phyloP scores from a whole-genome alignment of 1,140 invertebrate species.

The Drosophila truncata region DNA sequence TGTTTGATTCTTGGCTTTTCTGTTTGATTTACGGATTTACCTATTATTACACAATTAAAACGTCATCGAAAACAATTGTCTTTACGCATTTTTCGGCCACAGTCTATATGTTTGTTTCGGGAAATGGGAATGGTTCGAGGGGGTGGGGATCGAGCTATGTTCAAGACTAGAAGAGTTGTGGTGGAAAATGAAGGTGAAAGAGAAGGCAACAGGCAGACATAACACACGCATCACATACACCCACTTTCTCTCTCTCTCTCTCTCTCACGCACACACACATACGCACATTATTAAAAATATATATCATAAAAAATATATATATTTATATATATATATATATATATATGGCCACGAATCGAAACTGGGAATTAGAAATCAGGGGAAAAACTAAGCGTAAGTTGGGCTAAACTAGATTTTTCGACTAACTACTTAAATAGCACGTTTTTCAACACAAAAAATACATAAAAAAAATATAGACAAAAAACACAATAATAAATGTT shows the following conservation, averaged over 20 bases:
- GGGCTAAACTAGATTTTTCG: conserved; percentile 74
- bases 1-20: conserved; percentile 47
- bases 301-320: conserved; percentile 13
- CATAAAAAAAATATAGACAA: not conserved
- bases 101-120: conserved; percentile 56
- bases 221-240: conserved; percentile 13
- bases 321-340: conserved; percentile 1
- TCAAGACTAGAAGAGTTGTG: conserved; percentile 60
- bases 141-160: conserved; percentile 20
- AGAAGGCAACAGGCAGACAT: conserved; percentile 25
- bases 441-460: conserved; percentile 27
- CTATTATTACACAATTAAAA: conserved; percentile 16
- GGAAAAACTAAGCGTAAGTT: conserved; percentile 35
- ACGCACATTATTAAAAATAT: conserved; percentile 28
- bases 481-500: conserved; percentile 15
- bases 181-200: conserved; percentile 24
- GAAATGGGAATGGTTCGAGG: not conserved
- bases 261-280: conserved; percentile 12
- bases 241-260: conserved; percentile 3
- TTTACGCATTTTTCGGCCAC: conserved; percentile 38
- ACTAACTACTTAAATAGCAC: conserved; percentile 76
- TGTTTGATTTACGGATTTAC: conserved; percentile 43
- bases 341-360: conserved; percentile 65
- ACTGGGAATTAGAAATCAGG: conserved; percentile 10
- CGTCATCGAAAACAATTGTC: conserved; percentile 40